Percentiles rank a stretch among this genome's conserved stretches.
phyloP scores from a whole-genome alignment of 2,888 invertebrate genomes.

The Litoditis marina region DNA sequence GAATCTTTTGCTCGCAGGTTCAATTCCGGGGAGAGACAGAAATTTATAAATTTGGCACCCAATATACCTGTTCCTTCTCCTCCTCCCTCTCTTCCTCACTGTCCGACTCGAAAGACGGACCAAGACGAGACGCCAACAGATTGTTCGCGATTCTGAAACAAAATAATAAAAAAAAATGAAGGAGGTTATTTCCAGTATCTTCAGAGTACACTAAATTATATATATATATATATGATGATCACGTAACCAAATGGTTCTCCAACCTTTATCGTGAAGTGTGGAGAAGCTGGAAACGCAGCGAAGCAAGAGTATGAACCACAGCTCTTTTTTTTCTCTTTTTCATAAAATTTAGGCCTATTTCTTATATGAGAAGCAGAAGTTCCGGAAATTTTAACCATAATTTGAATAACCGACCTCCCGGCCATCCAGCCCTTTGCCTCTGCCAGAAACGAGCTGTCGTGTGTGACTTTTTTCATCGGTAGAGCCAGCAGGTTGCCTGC shows the following conservation, averaged over 20 bases:
- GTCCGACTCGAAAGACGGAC: slow-evolving; percentile 27
- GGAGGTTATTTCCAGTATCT: slow-evolving; percentile 1
- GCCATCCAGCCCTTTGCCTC: slow-evolving; percentile 42
- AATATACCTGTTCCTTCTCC: slow-evolving; percentile 12
- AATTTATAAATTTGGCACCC: too few species aligned
- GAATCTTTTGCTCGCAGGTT: too few species aligned
- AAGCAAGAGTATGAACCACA: neutral
- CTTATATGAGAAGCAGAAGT: too few species aligned
- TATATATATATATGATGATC: too few species aligned
- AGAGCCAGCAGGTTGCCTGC: slow-evolving; percentile 28
- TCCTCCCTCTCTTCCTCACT: slow-evolving; percentile 26
- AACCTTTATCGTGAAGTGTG: too few species aligned
- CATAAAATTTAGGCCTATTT: neutral
- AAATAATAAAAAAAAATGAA: neutral
- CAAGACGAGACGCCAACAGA: slow-evolving; percentile 36
- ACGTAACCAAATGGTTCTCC: too few species aligned
- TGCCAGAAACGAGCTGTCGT: slow-evolving; percentile 27
- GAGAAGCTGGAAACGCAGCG: neutral
- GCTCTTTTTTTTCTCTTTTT: slow-evolving; percentile 5
- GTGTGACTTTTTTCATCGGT: slow-evolving; percentile 26
- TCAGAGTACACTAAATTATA: too few species aligned
- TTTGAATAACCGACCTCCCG: slow-evolving; percentile 19
- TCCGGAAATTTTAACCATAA: too few species aligned
- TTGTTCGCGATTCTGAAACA: slow-evolving; percentile 33
- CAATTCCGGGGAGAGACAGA: too few species aligned